phyloP scores from a whole-genome alignment of 2,797 vertebrate genomes.

The Myripristis murdjan region DNA sequence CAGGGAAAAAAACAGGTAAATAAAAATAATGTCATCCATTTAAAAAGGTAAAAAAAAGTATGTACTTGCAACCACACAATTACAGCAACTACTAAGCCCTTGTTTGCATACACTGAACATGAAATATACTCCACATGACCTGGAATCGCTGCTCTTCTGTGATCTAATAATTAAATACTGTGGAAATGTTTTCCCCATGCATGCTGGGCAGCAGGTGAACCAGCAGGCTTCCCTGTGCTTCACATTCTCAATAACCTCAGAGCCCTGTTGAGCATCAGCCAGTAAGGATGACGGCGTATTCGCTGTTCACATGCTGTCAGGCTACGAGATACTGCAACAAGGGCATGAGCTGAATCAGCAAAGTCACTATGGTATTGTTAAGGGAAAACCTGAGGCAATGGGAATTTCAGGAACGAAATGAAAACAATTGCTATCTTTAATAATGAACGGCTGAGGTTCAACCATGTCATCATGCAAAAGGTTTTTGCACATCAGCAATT shows the following conservation, averaged over 20 bases:
- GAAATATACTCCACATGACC: constrained; percentile 19
- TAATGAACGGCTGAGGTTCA: neutral
- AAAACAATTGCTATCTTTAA: neutral
- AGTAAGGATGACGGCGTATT: neutral
- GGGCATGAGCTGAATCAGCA: neutral
- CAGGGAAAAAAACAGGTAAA: constrained; percentile 60
- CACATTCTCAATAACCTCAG: neutral
- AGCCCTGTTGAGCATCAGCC: neutral
- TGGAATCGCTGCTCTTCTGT: neutral
- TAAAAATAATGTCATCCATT: constrained; percentile 72
- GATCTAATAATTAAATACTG: neutral
- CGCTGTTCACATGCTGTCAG: neutral
- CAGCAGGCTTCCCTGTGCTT: neutral
- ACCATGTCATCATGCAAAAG: neutral
- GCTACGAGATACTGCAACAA: neutral
- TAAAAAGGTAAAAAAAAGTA: constrained; percentile 76
- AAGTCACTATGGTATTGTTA: neutral
- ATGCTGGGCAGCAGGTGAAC: neutral
- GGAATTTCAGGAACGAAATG: neutral
- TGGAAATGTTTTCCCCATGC: neutral
- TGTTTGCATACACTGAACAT: constrained; percentile 59
- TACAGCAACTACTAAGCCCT: constrained; percentile 74
- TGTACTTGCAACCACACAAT: constrained; percentile 67
- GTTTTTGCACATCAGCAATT: neutral
- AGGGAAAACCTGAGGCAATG: neutral